A percentile compares a stretch with the other conserved stretches of the same genome.
Evolutionary conservation across 2,113 vertebrate genomes (phyloP).

Genomic region (Heloderma charlesbogerti): DNA sequence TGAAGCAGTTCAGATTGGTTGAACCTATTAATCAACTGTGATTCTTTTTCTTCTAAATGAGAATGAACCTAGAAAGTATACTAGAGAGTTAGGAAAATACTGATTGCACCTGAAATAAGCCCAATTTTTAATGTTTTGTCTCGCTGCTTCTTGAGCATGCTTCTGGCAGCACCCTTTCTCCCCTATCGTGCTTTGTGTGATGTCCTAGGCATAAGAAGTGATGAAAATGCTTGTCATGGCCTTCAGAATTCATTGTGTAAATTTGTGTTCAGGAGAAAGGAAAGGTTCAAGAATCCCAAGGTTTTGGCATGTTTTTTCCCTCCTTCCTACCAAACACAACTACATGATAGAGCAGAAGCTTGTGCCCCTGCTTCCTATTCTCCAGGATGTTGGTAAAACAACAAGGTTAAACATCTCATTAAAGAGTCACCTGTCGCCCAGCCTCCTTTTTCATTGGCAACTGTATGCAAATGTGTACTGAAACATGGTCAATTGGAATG

Average conservation of each 20-base stretch:
- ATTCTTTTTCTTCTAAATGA: too few species aligned
- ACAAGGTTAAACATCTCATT: too few species aligned
- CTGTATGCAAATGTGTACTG: background rate
- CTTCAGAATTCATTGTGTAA: background rate
- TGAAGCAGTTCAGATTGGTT: too few species aligned
- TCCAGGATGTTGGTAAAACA: background rate
- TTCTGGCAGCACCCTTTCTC: background rate
- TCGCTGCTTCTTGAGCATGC: background rate
- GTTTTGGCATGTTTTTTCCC: too few species aligned
- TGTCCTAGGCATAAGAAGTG: too few species aligned
- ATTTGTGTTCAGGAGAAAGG: too few species aligned
- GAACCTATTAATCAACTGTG: too few species aligned
- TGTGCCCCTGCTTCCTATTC: background rate
- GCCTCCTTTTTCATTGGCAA: background rate
- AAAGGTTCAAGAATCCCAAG: too few species aligned
- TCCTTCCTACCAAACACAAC: background rate
- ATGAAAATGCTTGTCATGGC: background rate
- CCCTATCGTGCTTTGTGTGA: background rate
- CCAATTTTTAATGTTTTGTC: background rate
- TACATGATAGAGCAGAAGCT: background rate
- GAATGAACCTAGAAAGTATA: too few species aligned
- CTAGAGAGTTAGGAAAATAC: too few species aligned
- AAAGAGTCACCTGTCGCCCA: background rate
- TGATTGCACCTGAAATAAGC: background rate
- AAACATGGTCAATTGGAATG: background rate